Evolutionary conservation across 2,888 invertebrate genomes (phyloP).

Genomic region (Tineola bisselliella): DNA sequence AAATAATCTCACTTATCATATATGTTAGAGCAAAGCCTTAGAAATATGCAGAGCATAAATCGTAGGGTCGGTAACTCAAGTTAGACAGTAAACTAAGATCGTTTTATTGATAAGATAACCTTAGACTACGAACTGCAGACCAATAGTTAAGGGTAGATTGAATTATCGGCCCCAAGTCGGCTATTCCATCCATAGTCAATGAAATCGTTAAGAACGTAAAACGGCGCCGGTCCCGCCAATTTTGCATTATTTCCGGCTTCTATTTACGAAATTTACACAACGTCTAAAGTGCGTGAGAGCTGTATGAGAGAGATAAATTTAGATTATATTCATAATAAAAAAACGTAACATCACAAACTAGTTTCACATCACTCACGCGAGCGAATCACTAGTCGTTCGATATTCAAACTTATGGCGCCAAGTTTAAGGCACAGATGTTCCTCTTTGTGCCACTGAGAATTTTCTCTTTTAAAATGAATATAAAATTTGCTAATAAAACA

Average conservation of each 20-base stretch:
- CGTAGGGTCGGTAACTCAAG: too few relatives aligned
- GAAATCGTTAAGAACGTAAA: neutral
- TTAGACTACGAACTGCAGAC: too few relatives aligned
- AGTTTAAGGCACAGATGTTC: neutral
- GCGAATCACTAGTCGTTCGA: neutral
- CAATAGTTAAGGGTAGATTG: too few relatives aligned
- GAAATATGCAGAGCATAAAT: too few relatives aligned
- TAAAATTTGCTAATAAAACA: neutral
- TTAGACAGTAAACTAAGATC: too few relatives aligned
- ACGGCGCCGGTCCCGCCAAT: neutral
- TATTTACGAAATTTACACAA: neutral
- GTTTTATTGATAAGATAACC: too few relatives aligned
- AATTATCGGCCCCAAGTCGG: too few relatives aligned
- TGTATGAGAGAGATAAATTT: neutral
- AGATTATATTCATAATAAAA: neutral
- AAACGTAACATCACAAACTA: neutral
- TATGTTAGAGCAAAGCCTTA: too few relatives aligned
- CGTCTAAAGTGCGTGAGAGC: neutral
- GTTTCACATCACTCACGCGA: neutral
- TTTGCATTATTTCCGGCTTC: slow-evolving; percentile 5
- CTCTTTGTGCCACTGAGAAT: neutral
- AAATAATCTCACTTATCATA: too few relatives aligned
- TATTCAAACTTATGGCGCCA: neutral
- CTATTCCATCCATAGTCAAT: neutral
- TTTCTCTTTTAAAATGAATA: neutral